Conservation (phyloP, 1,140 invertebrate species). For the Apis mellifera region DNA sequence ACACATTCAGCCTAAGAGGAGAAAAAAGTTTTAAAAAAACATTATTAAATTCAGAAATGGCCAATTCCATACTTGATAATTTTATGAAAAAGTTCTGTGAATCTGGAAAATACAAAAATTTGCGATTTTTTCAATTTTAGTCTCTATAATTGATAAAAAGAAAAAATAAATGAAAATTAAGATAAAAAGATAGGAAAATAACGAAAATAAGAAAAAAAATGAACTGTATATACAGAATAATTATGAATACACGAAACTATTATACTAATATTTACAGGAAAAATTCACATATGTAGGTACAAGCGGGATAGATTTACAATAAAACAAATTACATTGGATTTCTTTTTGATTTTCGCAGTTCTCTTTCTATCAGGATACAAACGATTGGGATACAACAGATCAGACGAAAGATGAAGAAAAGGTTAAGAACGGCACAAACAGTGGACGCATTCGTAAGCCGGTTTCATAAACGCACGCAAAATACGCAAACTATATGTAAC, state of each 20-base stretch:
- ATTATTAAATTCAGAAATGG: background rate
- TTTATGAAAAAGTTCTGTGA: background rate
- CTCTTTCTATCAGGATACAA: constrained; percentile 20
- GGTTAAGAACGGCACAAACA: constrained; percentile 61
- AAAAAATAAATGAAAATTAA: background rate
- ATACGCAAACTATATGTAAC: constrained; percentile 30
- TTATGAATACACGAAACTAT: constrained; percentile 55
- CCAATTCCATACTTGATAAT: constrained; percentile 18
- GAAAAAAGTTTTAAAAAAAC: background rate
- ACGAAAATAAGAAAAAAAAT: background rate
- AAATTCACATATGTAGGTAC: constrained; percentile 39
- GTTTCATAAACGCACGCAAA: constrained; percentile 61
- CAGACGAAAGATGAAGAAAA: constrained; percentile 60
- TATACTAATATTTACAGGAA: constrained; percentile 50
- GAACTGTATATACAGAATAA: constrained; percentile 53
- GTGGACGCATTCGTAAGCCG: constrained; percentile 62
- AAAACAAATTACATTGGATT: constrained; percentile 50
- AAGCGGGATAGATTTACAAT: constrained; percentile 39
- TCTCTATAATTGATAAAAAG: background rate
- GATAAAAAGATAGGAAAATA: constrained; percentile 12
- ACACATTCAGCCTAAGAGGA: background rate
- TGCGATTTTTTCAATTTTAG: constrained; percentile 21
- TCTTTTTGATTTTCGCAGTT: background rate
- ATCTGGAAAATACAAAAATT: constrained; percentile 43
- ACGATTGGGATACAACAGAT: constrained; percentile 7